phyloP scores from a whole-genome alignment of 2,888 invertebrate genomes.

The Elaeidobius kamerunicus region DNA sequence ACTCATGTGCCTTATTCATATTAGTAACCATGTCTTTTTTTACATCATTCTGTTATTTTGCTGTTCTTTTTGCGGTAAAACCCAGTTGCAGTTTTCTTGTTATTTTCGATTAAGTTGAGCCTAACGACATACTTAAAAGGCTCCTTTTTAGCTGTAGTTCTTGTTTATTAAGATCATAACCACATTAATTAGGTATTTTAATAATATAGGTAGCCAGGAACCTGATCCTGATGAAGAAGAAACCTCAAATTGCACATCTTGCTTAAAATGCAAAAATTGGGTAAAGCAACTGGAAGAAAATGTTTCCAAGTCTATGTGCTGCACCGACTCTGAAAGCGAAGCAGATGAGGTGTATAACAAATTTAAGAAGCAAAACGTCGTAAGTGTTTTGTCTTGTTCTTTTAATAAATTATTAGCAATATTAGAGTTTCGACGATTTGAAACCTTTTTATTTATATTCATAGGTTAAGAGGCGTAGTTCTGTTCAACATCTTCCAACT shows the following conservation, averaged over 20 bases:
- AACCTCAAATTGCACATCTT: slow-evolving; percentile 27
- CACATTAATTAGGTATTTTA: background rate
- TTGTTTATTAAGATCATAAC: background rate
- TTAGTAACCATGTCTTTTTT: too few relatives aligned
- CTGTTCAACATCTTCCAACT: slow-evolving; percentile 33
- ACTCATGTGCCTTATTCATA: too few relatives aligned
- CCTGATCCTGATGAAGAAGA: slow-evolving; percentile 20
- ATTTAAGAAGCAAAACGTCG: slow-evolving; percentile 21
- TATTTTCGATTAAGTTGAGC: too few relatives aligned
- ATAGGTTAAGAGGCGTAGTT: slow-evolving; percentile 26
- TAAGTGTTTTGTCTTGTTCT: slow-evolving; percentile 12
- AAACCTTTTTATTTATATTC: slow-evolving; percentile 3
- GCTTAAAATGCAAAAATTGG: slow-evolving; percentile 34
- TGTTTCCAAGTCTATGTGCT: slow-evolving; percentile 18
- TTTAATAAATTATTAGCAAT: too few relatives aligned
- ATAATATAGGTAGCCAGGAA: slow-evolving; percentile 25
- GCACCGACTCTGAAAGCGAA: slow-evolving; percentile 30
- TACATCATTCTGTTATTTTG: too few relatives aligned
- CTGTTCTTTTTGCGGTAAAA: too few relatives aligned
- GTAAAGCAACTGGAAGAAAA: slow-evolving; percentile 29
- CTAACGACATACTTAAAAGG: too few relatives aligned
- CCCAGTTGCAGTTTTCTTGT: too few relatives aligned
- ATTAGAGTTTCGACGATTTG: too few relatives aligned
- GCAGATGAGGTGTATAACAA: slow-evolving; percentile 21
- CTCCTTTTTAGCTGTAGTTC: background rate